A percentile compares a stretch with the other conserved stretches of the same genome.
phyloP scores from a whole-genome alignment of 64 coral and sea anemone genomes.

The Porites lutea region DNA sequence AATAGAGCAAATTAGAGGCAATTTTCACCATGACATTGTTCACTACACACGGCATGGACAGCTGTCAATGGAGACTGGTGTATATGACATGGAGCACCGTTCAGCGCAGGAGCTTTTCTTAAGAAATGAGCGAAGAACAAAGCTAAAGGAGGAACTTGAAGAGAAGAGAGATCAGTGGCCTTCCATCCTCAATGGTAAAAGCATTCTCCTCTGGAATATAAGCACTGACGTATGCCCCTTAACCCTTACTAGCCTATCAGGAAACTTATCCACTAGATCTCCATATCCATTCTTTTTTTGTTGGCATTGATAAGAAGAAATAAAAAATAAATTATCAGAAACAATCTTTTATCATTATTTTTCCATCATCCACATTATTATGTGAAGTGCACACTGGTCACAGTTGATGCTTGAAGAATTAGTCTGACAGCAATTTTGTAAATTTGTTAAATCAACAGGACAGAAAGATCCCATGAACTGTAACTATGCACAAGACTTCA shows the following conservation, averaged over 20 bases:
- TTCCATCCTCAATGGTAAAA: constrained; percentile 88
- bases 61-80: constrained; percentile 84
- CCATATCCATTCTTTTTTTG: no score
- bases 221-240: no score
- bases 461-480: constrained; percentile 95
- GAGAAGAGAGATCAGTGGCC: constrained; percentile 82
- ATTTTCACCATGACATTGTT: constrained; percentile 91
- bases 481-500: constrained; percentile 94
- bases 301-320: no score
- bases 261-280: no score
- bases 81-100: constrained; percentile 89
- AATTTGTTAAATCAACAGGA: constrained; percentile 39
- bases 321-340: no score
- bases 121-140: constrained; percentile 87
- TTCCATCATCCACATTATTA: no score
- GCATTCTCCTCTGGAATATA: no score
- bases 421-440: background rate
- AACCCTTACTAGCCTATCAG: no score
- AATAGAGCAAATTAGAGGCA: constrained; percentile 76
- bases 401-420: no score
- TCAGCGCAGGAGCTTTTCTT: constrained; percentile 95
- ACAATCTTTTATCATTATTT: no score
- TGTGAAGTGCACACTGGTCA: no score
- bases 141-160: constrained; percentile 78
- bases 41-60: constrained; percentile 96